Conservation (phyloP, 2,888 invertebrate species). For the Macrosiphum euphorbiae region DNA sequence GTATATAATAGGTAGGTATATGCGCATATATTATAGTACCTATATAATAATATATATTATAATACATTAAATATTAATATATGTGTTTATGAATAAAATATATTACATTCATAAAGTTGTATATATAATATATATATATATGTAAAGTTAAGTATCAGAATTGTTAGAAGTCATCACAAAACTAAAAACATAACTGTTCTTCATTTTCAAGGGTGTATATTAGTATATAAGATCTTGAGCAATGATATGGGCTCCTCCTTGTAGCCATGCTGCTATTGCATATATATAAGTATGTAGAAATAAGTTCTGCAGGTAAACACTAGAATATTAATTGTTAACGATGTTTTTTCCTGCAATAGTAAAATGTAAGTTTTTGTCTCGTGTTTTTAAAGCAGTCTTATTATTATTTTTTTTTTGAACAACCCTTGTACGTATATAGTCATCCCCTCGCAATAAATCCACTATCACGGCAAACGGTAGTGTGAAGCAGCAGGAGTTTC, state of each 20-base stretch:
- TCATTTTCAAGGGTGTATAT: neutral
- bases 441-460: conserved; percentile 40
- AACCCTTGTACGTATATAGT: conserved; percentile 35
- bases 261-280: neutral
- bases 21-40: no score
- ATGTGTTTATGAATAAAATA: no score
- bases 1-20: no score
- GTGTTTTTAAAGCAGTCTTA: conserved; percentile 38
- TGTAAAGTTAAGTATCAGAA: no score
- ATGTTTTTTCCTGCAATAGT: neutral
- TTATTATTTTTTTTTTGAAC: conserved; percentile 8
- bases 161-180: no score
- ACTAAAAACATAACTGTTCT: neutral
- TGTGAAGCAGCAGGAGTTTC: conserved; percentile 40
- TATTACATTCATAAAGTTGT: no score
- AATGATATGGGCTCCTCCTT: no score
- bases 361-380: neutral
- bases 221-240: no score
- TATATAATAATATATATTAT: no score
- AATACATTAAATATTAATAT: no score
- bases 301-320: neutral
- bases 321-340: neutral
- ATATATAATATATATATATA: no score
- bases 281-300: neutral
- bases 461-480: conserved; percentile 7